Conservation (phyloP, 2,888 invertebrate species). For the Gasteruption jaculator region DNA sequence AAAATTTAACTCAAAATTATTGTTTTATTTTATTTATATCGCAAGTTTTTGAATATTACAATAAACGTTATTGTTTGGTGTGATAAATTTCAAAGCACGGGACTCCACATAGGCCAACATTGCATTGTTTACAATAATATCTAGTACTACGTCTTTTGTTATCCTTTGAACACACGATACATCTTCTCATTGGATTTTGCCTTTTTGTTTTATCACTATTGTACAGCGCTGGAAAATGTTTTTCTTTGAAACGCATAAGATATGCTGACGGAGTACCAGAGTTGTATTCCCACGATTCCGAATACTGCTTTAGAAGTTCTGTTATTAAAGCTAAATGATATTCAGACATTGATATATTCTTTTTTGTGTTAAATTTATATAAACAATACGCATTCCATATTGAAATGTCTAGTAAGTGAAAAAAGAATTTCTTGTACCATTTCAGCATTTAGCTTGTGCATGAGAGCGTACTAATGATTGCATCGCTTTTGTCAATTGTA, state of each 20-base stretch:
- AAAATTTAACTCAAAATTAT: constrained; percentile 9
- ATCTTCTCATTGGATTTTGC: constrained; percentile 10
- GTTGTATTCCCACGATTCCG: too few relatives aligned
- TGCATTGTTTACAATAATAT: too few relatives aligned
- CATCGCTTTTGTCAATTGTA: constrained; percentile 5
- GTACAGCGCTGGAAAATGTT: constrained; percentile 10
- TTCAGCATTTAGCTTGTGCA: too few relatives aligned
- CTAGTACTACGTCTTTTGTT: too few relatives aligned
- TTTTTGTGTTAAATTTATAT: constrained; percentile 9
- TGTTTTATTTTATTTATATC: constrained; percentile 11
- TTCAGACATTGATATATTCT: constrained; percentile 8
- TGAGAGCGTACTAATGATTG: constrained; percentile 7
- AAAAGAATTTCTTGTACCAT: too few relatives aligned
- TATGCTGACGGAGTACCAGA: constrained; percentile 7
- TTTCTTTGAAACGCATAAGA: constrained; percentile 10
- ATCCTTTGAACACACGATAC: too few relatives aligned
- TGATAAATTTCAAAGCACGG: too few relatives aligned
- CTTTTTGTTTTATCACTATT: constrained; percentile 9
- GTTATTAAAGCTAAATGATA: constrained; percentile 10
- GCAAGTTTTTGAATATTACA: constrained; percentile 6
- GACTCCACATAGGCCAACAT: too few relatives aligned
- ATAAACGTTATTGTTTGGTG: too few relatives aligned
- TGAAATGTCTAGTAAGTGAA: constrained; percentile 8
- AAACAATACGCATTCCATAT: constrained; percentile 11
- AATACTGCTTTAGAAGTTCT: constrained; percentile 6